Percentiles rank a stretch among this genome's conserved stretches.
Evolutionary conservation across 2,888 invertebrate species (phyloP).

Genomic region (Galerucella pusilla): DNA sequence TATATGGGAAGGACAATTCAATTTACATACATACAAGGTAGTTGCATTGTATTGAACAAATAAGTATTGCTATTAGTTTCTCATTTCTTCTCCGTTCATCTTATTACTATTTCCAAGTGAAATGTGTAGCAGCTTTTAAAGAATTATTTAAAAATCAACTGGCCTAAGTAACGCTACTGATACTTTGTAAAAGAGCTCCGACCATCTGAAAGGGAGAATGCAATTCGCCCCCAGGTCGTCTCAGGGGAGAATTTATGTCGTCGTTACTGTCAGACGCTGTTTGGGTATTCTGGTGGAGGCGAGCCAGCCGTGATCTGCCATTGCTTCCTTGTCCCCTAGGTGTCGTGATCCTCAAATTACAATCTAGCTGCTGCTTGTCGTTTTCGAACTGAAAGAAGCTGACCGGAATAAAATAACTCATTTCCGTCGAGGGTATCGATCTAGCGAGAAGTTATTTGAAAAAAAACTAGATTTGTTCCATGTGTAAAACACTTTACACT

Average conservation of each 20-base stretch:
- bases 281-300: conserved; percentile 57
- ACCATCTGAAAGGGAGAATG: conserved; percentile 47
- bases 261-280: conserved; percentile 65
- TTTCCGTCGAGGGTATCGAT: conserved; percentile 38
- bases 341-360: conserved; percentile 65
- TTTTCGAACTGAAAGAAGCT: conserved; percentile 57
- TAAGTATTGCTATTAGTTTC: too few relatives aligned
- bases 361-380: conserved; percentile 60
- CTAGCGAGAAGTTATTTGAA: conserved; percentile 1
- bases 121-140: too few relatives aligned
- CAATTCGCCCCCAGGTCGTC: conserved; percentile 53
- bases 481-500: conserved; percentile 14
- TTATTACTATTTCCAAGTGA: too few relatives aligned
- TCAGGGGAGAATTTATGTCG: conserved; percentile 65
- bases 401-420: conserved; percentile 61
- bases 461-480: neutral
- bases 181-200: conserved; percentile 21
- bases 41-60: too few relatives aligned
- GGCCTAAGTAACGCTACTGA: conserved; percentile 20
- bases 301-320: conserved; percentile 42
- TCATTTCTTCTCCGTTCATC: too few relatives aligned
- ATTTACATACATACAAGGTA: too few relatives aligned
- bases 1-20: too few relatives aligned
- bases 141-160: neutral
- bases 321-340: conserved; percentile 59